Evolutionary conservation across 2,797 vertebrate species (phyloP).

Genomic region (Erethizon dorsatum): DNA sequence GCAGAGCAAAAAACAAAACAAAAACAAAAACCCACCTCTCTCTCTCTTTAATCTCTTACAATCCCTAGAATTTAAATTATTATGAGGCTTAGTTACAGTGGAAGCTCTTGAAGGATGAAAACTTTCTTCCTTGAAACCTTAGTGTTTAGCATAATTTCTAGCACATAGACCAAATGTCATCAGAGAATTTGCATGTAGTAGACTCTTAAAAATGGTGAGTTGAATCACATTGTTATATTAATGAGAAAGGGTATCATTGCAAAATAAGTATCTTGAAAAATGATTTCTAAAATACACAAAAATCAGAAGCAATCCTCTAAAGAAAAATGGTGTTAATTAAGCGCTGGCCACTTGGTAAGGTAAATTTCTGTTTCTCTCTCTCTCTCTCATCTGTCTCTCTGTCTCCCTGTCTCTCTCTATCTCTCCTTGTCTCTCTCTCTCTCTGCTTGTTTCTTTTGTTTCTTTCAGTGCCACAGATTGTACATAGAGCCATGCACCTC

Average conservation of each 20-base stretch:
- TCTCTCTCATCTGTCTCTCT: neutral
- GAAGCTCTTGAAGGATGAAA: neutral
- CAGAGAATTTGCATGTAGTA: neutral
- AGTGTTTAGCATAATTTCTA: neutral
- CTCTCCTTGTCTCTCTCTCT: too few relatives aligned
- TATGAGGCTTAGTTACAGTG: neutral
- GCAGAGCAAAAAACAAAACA: neutral
- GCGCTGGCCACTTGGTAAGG: neutral
- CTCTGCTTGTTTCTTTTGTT: neutral
- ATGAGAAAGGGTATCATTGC: neutral
- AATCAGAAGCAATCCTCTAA: neutral
- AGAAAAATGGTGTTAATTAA: neutral
- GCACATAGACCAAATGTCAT: neutral
- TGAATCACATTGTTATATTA: neutral
- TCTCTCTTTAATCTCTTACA: neutral
- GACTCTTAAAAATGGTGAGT: neutral
- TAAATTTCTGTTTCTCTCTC: neutral
- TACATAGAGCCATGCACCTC: neutral
- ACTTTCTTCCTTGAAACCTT: neutral
- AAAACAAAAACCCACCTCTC: neutral
- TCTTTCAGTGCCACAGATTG: neutral
- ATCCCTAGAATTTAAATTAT: neutral
- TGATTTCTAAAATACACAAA: slow-evolving; percentile 50
- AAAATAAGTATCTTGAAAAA: slow-evolving; percentile 15
- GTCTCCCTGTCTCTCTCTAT: neutral